Evolutionary conservation across 2,797 vertebrate genomes (phyloP), one percentile per base, ranked within the genome.

Genomic region (Harpagifer antarcticus): DNA sequence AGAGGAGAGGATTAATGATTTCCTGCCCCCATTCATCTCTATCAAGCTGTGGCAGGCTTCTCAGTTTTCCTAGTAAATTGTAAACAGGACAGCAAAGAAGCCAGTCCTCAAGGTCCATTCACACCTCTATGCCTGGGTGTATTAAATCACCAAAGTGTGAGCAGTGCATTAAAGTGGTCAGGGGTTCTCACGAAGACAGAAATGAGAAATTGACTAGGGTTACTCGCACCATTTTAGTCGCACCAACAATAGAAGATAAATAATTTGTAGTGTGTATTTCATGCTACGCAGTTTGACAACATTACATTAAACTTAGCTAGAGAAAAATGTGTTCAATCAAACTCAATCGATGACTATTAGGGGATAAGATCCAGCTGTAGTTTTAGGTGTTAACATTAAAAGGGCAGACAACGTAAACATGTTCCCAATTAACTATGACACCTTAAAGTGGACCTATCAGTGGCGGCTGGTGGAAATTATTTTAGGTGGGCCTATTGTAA

Each of bases 21-120:
- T 86, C 78, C 84, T 81, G 64, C 66, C 50, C 13, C 60, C 48
- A 50, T 86, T 78, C 78, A 84, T 92, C 82, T 90, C 86, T 79
- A 79, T 86, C 81, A 76, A 72, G 73, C 74, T 37, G 45, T 78
- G 68, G 69, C 58, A 79, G 62, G 44, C 59, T 53, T 37, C 50
- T 60, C n/a, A 48, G 45, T 27, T 52, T 48, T 85, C 70, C 82
- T 63, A 74, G 86, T 86, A 79, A 85, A 79, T 82, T 66, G 68
- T 81, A 80, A 86, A 87, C 77, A 69, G 78, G 62, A 75, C 50
- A 72, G 68, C 56, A 40, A 33, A 71, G 68, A 33, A 44, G 27
- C 56, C 56, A 66, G 33, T 76, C 47, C 57, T 79, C 71, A 19
- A 67, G 76, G 56, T 61, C 80, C 60, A 84, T 88, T 89, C 61